These are phyloP conservation scores for Hoplodrina blanda DNA, from an alignment of 2,888 invertebrate genomes.

Conservation along the genomic window DNA sequence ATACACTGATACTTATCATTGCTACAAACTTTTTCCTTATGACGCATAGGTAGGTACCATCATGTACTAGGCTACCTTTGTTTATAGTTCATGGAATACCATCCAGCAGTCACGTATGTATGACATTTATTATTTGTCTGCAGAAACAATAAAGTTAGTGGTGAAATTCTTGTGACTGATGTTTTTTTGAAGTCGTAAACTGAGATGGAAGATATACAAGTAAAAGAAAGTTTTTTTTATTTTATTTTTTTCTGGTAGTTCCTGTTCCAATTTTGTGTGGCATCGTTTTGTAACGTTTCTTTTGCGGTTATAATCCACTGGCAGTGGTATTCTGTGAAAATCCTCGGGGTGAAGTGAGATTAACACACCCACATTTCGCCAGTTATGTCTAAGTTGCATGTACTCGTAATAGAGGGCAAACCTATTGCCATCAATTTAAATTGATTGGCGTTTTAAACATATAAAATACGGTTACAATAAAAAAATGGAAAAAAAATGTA, in stretches of 20 bases:
- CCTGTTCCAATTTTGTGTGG: neutral
- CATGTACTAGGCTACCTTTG: constrained; percentile 48
- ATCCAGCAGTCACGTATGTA: constrained; percentile 49
- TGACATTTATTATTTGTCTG: constrained; percentile 40
- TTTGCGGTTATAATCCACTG: no score
- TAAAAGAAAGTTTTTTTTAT: neutral
- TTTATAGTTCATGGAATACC: constrained; percentile 40
- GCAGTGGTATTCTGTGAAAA: no score
- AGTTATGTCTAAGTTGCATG: no score
- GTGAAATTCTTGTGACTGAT: constrained; percentile 45
- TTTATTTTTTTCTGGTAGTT: neutral
- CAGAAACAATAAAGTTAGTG: constrained; percentile 42
- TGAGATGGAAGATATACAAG: constrained; percentile 6
- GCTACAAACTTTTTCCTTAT: constrained; percentile 22
- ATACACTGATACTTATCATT: constrained; percentile 31
- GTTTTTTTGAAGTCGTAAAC: constrained; percentile 11
- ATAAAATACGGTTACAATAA: no score
- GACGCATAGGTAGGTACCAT: constrained; percentile 31
- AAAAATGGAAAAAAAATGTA: no score
- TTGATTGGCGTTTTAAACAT: no score
- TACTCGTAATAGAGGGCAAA: no score
- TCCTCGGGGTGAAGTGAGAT: no score
- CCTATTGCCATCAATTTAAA: no score
- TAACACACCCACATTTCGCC: no score
- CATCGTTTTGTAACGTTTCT: neutral